Percentiles rank a stretch among this genome's conserved stretches.
phyloP scores from a whole-genome alignment of 2,797 vertebrate species.

The Uromys caudimaculatus region DNA sequence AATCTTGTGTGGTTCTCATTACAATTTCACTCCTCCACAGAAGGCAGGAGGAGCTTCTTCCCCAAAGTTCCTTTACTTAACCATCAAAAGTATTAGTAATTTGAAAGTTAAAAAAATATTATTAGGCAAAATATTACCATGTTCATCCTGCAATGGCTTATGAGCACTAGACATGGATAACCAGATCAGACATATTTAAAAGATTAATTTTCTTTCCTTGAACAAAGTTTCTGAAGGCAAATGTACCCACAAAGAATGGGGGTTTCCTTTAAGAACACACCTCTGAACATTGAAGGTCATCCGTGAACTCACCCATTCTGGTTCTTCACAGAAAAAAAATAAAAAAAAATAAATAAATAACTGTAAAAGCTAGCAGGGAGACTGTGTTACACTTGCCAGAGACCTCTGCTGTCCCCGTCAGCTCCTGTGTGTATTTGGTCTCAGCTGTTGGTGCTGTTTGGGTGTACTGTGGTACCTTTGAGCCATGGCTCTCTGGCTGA shows the following conservation, averaged over 20 bases:
- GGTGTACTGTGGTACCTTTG: background rate
- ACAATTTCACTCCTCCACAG: background rate
- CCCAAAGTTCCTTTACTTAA: background rate
- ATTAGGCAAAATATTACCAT: background rate
- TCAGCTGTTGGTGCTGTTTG: background rate
- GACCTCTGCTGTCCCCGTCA: background rate
- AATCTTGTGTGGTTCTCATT: background rate
- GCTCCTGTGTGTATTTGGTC: background rate
- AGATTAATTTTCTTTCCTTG: background rate
- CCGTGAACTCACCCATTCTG: background rate
- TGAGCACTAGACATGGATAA: background rate
- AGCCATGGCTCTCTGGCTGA: background rate
- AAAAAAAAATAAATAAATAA: no score
- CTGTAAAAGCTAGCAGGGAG: background rate
- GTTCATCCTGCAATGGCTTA: background rate
- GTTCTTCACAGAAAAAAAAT: background rate
- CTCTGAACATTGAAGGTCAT: slow-evolving; percentile 4
- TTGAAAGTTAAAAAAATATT: background rate
- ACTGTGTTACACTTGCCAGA: background rate
- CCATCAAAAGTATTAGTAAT: background rate
- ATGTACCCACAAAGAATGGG: background rate
- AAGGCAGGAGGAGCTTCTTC: background rate
- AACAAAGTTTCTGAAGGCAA: slow-evolving; percentile 15
- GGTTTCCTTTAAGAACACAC: background rate
- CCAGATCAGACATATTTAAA: background rate